Conservation (phyloP, 2,888 invertebrate genomes). For the Eupithecia centaureata region DNA sequence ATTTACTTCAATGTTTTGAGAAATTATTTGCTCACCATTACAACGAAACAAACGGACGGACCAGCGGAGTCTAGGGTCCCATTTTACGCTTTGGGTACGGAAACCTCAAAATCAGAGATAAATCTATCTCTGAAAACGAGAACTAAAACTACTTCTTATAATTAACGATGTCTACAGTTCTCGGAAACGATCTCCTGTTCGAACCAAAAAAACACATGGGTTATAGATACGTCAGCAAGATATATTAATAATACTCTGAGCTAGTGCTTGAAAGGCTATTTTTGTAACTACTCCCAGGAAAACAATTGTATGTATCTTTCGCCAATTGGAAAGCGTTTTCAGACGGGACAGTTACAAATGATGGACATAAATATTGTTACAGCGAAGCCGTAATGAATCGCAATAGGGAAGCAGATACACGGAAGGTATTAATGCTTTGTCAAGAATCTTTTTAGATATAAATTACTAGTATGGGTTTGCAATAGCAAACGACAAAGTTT, state of each 20-base stretch:
- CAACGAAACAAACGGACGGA: too few relatives aligned
- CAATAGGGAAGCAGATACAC: constrained; percentile 39
- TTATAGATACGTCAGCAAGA: constrained; percentile 52
- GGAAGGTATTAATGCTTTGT: background rate
- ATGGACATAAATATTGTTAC: constrained; percentile 60
- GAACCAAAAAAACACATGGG: constrained; percentile 45
- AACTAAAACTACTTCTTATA: background rate
- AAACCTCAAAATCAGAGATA: too few relatives aligned
- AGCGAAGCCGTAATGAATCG: constrained; percentile 43
- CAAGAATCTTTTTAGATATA: background rate
- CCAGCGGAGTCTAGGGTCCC: too few relatives aligned
- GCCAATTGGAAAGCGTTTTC: constrained; percentile 72
- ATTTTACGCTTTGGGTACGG: too few relatives aligned
- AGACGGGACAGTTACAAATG: constrained; percentile 67
- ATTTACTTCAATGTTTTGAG: too few relatives aligned
- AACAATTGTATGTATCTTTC: constrained; percentile 70
- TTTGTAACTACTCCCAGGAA: constrained; percentile 56
- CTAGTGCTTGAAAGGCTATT: constrained; percentile 56
- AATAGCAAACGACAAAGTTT: background rate
- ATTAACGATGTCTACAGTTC: constrained; percentile 38
- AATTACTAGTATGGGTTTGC: background rate
- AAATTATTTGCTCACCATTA: too few relatives aligned
- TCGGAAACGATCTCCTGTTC: constrained; percentile 36
- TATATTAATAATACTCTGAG: constrained; percentile 51
- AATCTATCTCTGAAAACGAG: background rate